These are phyloP conservation scores for Trematomus loennbergii DNA, from an alignment of 2,113 vertebrate genomes.

Conservation along the genomic window DNA sequence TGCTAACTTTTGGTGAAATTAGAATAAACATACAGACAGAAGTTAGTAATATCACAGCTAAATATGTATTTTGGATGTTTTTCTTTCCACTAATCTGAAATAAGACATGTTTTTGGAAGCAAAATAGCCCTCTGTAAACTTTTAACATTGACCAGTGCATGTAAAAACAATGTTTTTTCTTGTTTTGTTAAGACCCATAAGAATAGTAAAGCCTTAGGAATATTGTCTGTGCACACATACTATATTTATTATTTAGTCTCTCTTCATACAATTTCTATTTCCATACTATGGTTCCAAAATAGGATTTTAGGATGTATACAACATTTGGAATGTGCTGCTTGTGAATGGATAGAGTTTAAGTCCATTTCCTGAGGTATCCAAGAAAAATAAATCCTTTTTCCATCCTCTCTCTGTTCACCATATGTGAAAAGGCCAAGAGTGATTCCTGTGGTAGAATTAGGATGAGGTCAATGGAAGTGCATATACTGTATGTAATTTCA, in stretches of 20 bases:
- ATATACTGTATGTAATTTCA: neutral
- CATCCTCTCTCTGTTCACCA: conserved; percentile 35
- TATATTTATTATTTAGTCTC: conserved; percentile 32
- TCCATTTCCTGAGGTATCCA: conserved; percentile 56
- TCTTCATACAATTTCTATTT: conserved; percentile 16
- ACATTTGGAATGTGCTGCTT: conserved; percentile 26
- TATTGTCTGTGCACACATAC: neutral
- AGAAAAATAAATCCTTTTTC: conserved; percentile 55
- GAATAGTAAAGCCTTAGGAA: neutral
- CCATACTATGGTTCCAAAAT: conserved; percentile 25
- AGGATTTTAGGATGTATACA: conserved; percentile 26
- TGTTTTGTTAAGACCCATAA: neutral
- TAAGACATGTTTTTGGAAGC: no score
- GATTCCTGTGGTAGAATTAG: conserved; percentile 51
- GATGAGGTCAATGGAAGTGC: conserved; percentile 45
- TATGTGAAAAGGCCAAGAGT: conserved; percentile 34
- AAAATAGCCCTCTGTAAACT: no score
- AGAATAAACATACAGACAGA: no score
- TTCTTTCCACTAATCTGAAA: no score
- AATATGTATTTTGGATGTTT: no score
- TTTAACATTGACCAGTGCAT: no score
- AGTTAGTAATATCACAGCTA: no score
- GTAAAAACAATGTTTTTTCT: no score
- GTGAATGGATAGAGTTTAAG: conserved; percentile 23
- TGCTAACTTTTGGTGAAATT: no score